Evolutionary conservation across 92 coral and sea anemone species (phyloP).

Genomic region (Epizoanthus stellaris): DNA sequence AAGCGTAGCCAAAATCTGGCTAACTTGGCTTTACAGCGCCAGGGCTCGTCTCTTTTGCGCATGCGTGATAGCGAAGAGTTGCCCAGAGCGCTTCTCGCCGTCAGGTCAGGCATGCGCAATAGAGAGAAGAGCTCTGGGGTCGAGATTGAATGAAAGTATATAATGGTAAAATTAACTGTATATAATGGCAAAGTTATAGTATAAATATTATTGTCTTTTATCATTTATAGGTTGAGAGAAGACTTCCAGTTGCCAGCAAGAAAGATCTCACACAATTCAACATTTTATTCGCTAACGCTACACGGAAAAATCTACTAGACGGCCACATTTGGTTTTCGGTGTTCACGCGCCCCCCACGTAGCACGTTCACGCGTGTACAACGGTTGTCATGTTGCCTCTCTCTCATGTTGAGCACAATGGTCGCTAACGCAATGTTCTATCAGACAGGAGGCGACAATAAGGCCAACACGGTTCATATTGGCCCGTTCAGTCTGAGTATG

Average conservation of each 20-base stretch:
- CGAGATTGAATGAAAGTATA: too few species aligned
- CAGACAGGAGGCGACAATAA: conserved; percentile 65
- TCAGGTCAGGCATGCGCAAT: too few species aligned
- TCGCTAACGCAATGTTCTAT: conserved; percentile 91
- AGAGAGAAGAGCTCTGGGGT: too few species aligned
- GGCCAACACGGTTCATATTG: conserved; percentile 68
- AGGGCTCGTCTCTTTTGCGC: too few species aligned
- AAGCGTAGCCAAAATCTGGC: too few species aligned
- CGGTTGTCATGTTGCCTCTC: conserved; percentile 92
- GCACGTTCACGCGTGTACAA: conserved; percentile 92
- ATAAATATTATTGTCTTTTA: too few species aligned
- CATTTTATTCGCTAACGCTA: conserved; percentile 85
- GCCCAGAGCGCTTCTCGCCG: too few species aligned
- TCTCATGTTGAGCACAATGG: conserved; percentile 80
- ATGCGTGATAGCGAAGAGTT: too few species aligned
- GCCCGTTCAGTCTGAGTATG: conserved; percentile 83
- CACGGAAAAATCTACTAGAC: conserved; percentile 89
- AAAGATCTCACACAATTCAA: conserved; percentile 86
- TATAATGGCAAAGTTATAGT: too few species aligned
- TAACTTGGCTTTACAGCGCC: too few species aligned
- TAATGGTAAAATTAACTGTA: too few species aligned
- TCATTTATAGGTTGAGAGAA: conserved; percentile 30
- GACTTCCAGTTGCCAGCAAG: conserved; percentile 66
- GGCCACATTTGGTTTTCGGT: conserved; percentile 97
- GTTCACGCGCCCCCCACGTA: conserved; percentile 89